These are phyloP conservation scores for Ciconia nigra DNA, from an alignment of 2,797 vertebrate species.

Conservation along the genomic window DNA sequence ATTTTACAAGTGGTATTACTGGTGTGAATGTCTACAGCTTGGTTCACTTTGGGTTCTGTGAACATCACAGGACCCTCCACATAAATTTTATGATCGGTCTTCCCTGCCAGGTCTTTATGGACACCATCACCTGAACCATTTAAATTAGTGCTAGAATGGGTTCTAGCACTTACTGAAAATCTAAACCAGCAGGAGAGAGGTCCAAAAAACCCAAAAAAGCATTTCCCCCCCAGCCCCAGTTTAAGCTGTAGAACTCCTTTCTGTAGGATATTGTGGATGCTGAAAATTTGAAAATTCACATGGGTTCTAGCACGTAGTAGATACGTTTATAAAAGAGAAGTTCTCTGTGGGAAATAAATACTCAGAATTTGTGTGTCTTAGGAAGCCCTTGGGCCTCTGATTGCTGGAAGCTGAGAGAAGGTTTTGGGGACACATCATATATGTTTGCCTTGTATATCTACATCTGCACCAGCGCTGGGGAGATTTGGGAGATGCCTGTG, in stretches of 20 bases:
- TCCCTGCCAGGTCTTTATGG: not conserved
- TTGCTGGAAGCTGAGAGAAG: not conserved
- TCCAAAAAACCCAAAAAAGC: not conserved
- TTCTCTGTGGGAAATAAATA: not conserved
- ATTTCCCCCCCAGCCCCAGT: no score
- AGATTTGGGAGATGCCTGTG: not conserved
- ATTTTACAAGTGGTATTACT: not conserved
- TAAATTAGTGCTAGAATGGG: not conserved
- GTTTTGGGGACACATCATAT: not conserved
- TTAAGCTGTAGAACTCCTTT: not conserved
- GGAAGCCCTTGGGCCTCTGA: not conserved
- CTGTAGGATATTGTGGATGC: not conserved
- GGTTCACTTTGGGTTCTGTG: not conserved
- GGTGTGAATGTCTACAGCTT: not conserved
- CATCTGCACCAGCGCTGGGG: not conserved
- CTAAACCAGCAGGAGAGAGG: not conserved
- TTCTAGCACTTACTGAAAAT: not conserved
- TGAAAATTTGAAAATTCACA: not conserved
- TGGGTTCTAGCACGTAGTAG: not conserved
- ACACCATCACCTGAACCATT: not conserved
- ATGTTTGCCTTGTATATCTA: not conserved
- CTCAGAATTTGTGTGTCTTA: not conserved
- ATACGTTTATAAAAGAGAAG: not conserved
- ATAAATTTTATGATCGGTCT: not conserved
- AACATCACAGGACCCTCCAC: not conserved